Conservation (phyloP, 2,797 vertebrate genomes). For the Chrysocyon brachyurus region DNA sequence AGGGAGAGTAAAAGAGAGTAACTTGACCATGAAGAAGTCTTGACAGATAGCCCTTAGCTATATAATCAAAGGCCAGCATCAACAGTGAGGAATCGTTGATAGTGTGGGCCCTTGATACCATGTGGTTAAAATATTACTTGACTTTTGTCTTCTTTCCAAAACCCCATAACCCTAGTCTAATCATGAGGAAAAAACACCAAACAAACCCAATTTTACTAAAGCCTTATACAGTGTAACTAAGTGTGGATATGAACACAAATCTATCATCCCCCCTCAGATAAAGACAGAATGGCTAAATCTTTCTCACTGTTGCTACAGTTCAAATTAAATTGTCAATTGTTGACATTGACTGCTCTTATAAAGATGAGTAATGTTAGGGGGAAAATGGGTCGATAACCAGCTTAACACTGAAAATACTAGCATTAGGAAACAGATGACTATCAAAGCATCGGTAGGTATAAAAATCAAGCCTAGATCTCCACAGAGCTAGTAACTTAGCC, state of each 20-base stretch:
- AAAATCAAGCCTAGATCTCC: background rate
- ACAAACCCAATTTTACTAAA: background rate
- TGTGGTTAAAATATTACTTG: background rate
- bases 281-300: background rate
- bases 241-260: background rate
- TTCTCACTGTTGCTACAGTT: slow-evolving; percentile 23
- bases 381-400: background rate
- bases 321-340: background rate
- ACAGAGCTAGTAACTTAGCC: background rate
- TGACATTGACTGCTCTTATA: background rate
- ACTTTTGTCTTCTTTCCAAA: background rate
- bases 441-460: background rate
- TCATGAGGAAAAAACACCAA: background rate
- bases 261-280: background rate
- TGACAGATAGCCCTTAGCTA: background rate
- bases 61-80: background rate
- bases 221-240: background rate
- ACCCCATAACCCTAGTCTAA: background rate
- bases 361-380: background rate
- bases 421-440: background rate
- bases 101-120: background rate
- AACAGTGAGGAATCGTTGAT: background rate
- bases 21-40: background rate
- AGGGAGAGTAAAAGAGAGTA: background rate
- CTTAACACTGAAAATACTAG: background rate